Evolutionary conservation across 2,888 invertebrate genomes (phyloP).

Genomic region (Eilema sororculum): DNA sequence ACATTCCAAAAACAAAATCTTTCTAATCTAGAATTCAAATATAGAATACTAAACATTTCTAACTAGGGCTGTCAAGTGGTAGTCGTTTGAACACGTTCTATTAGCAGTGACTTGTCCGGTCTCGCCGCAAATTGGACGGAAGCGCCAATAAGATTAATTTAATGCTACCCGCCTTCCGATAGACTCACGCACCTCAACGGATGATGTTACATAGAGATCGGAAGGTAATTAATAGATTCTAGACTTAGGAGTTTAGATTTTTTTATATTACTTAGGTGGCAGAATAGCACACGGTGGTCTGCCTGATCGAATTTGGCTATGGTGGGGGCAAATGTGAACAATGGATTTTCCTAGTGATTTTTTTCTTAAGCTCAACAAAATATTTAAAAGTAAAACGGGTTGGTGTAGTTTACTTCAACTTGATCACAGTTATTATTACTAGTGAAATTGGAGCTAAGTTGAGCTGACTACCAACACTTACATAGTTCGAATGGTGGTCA

Average conservation of each 20-base stretch:
- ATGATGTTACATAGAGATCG: conserved; percentile 28
- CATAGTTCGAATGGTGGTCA: neutral
- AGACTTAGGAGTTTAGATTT: neutral
- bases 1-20: neutral
- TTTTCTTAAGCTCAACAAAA: too few species aligned
- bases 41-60: conserved; percentile 15
- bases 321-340: too few species aligned
- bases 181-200: conserved; percentile 20
- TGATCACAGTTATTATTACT: too few species aligned
- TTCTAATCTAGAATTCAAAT: neutral
- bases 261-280: neutral
- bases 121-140: conserved; percentile 37
- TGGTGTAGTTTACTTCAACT: too few species aligned
- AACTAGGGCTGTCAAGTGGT: conserved; percentile 33
- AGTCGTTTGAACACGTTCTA: conserved; percentile 33
- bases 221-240: conserved; percentile 20
- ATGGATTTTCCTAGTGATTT: too few species aligned
- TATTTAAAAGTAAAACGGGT: too few species aligned
- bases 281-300: too few species aligned
- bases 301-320: too few species aligned
- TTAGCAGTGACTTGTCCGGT: conserved; percentile 34
- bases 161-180: conserved; percentile 51
- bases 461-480: neutral
- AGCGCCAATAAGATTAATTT: conserved; percentile 52
- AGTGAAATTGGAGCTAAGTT: too few species aligned